Evolutionary conservation across 2,797 vertebrate genomes (phyloP).

Genomic region (Micrastur ruficollis): DNA sequence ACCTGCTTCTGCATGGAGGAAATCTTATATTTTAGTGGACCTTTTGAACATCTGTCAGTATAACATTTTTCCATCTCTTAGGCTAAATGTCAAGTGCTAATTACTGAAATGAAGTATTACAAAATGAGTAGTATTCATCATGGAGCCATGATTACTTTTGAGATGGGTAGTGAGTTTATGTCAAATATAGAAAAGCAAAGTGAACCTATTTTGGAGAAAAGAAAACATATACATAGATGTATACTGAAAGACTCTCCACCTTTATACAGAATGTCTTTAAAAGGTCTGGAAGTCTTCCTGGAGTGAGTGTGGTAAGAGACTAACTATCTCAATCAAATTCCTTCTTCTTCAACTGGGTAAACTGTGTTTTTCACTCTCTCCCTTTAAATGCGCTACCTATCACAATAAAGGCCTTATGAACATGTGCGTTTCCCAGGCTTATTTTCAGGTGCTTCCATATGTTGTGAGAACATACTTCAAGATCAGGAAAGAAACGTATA

Average conservation of each 20-base stretch:
- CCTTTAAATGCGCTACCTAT: background rate
- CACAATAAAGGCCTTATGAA: background rate
- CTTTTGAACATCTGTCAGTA: background rate
- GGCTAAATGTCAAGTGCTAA: conserved; percentile 11
- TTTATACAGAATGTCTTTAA: background rate
- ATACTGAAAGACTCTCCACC: background rate
- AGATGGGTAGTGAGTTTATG: background rate
- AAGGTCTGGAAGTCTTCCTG: background rate
- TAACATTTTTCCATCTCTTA: background rate
- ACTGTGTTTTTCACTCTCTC: background rate
- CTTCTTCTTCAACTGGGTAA: background rate
- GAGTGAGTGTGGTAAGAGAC: background rate
- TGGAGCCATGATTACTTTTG: background rate
- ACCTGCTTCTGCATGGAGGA: background rate
- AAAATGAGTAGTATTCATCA: conserved; percentile 14
- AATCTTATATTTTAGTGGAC: background rate
- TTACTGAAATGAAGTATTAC: background rate
- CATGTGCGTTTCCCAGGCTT: background rate
- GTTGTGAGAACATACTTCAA: conserved; percentile 26
- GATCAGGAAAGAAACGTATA: conserved; percentile 15
- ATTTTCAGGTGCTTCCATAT: conserved; percentile 53
- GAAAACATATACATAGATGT: background rate
- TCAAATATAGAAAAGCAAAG: background rate
- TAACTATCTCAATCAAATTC: background rate
- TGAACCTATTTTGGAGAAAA: background rate